Evolutionary conservation across 2,888 invertebrate genomes (phyloP).

Genomic region (Ormia ochracea): DNA sequence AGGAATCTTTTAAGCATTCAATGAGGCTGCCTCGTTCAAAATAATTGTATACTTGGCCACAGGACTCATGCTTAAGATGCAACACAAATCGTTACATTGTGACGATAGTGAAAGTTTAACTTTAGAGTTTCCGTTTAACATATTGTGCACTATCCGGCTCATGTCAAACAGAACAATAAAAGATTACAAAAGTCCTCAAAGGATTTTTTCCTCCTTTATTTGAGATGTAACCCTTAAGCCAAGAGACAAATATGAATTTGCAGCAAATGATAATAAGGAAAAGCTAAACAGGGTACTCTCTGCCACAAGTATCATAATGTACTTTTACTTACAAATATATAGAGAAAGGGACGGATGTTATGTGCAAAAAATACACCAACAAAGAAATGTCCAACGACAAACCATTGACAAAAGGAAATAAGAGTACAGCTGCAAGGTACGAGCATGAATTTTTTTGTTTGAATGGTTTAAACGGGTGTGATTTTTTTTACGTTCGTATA

Average conservation of each 20-base stretch:
- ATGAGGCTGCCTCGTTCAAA: no score
- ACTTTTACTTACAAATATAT: no score
- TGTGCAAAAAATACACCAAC: conserved; percentile 1
- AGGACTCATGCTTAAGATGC: no score
- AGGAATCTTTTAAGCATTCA: no score
- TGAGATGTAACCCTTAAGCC: conserved; percentile 4
- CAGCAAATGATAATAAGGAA: conserved; percentile 7
- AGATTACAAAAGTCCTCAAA: neutral
- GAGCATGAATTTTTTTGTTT: neutral
- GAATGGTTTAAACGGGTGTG: neutral
- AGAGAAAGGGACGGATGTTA: no score
- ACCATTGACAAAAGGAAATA: conserved; percentile 34
- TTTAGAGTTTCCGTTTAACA: neutral
- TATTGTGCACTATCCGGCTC: neutral
- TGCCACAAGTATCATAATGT: conserved; percentile 5
- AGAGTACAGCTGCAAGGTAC: conserved; percentile 27
- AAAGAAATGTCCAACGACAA: conserved; percentile 41
- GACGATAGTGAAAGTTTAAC: no score
- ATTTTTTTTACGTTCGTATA: neutral
- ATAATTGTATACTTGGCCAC: no score
- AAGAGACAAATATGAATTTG: neutral
- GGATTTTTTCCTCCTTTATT: neutral
- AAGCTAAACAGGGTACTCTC: neutral
- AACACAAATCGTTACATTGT: no score
- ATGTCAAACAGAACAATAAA: neutral